A percentile compares a stretch with the other conserved stretches of the same genome.
Evolutionary conservation across 1,140 invertebrate species (phyloP).

Genomic region (Drosophila simulans): DNA sequence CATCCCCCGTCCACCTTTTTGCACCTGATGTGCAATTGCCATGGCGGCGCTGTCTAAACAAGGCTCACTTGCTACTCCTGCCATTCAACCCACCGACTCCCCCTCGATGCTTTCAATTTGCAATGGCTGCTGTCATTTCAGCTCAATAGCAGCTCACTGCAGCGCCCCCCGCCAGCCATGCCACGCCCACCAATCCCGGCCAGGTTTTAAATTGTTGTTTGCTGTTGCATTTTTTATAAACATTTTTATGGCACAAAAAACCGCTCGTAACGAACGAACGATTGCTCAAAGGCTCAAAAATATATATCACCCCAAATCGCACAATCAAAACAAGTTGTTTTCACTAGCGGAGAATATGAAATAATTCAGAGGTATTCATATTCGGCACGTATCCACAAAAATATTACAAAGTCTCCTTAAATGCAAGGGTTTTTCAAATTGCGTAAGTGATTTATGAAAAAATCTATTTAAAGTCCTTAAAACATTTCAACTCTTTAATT

Average conservation of each 20-base stretch:
- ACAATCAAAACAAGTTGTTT: neutral
- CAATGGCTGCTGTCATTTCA: constrained; percentile 80
- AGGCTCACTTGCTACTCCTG: constrained; percentile 67
- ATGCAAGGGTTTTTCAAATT: neutral
- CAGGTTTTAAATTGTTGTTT: constrained; percentile 21
- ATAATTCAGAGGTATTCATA: neutral
- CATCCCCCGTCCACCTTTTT: neutral
- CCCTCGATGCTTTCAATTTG: constrained; percentile 72
- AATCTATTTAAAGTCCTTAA: neutral
- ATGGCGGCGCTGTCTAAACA: constrained; percentile 78
- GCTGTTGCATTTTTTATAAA: constrained; percentile 15
- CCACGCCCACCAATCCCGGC: constrained; percentile 7
- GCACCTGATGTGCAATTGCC: constrained; percentile 73
- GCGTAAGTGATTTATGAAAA: neutral
- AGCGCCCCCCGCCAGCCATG: neutral
- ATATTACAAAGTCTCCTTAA: neutral
- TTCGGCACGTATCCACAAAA: neutral
- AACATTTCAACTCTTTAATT: neutral
- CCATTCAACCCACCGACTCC: neutral
- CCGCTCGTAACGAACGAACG: neutral
- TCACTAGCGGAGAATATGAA: too few relatives aligned
- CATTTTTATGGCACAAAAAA: neutral
- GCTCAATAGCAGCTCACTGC: constrained; percentile 67
- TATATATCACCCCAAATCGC: neutral
- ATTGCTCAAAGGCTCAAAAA: constrained; percentile 2